These are phyloP conservation scores for Hetaerina titia DNA, from an alignment of 2,888 invertebrate species.

Conservation along the genomic window DNA sequence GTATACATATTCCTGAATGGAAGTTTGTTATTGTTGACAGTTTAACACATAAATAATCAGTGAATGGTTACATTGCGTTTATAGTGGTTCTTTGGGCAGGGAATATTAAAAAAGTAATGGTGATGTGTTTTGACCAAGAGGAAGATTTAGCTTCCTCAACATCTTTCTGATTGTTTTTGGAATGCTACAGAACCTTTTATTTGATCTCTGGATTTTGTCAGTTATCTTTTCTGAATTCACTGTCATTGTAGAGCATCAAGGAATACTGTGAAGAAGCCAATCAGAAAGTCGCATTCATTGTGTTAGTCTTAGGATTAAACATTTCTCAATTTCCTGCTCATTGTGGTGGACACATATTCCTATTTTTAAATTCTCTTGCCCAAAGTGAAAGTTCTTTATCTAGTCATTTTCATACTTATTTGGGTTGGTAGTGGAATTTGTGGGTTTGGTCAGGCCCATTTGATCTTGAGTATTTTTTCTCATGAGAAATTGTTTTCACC, in stretches of 20 bases:
- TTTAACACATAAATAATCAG: conserved; percentile 28
- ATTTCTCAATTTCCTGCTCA: conserved; percentile 38
- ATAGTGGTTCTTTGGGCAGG: conserved; percentile 62
- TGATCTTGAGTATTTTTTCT: conserved; percentile 46
- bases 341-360: conserved; percentile 5
- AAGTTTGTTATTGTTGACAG: conserved; percentile 60
- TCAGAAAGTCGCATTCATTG: conserved; percentile 36
- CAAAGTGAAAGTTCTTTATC: conserved; percentile 41
- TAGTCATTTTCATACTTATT: conserved; percentile 60
- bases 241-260: conserved; percentile 19
- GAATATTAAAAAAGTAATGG: conserved; percentile 41
- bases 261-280: background rate
- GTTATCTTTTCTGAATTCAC: background rate
- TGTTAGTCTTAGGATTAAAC: conserved; percentile 39
- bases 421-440: conserved; percentile 50
- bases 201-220: conserved; percentile 41
- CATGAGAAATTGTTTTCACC: conserved; percentile 54
- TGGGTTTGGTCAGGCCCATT: conserved; percentile 40
- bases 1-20: conserved; percentile 63
- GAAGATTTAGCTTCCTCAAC: conserved; percentile 35
- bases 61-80: conserved; percentile 63
- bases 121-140: conserved; percentile 42
- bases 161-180: conserved; percentile 48
- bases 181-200: conserved; percentile 24
- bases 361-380: conserved; percentile 58